Conservation (phyloP, 1,140 invertebrate genomes). For the Cephus cinctus region DNA sequence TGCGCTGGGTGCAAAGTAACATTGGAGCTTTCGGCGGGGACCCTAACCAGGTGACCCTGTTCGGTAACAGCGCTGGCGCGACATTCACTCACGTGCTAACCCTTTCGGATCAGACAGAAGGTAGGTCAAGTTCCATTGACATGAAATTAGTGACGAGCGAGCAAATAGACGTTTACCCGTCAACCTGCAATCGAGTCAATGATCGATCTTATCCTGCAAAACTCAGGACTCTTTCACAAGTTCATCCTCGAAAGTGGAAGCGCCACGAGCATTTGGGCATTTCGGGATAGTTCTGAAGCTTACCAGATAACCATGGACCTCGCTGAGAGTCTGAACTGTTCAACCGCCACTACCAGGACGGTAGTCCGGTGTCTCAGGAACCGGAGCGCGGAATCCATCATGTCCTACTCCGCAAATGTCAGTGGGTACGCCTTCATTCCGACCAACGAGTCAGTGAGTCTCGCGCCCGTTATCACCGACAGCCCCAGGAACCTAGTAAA, state of each 20-base stretch:
- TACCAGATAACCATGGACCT: neutral
- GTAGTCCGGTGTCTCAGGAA: neutral
- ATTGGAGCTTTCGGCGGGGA: conserved; percentile 15
- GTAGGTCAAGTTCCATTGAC: no score
- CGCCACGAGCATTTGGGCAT: neutral
- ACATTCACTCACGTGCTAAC: conserved; percentile 31
- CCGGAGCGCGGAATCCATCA: neutral
- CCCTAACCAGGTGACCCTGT: conserved; percentile 17
- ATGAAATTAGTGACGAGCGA: no score
- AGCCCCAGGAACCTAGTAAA: neutral
- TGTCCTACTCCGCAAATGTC: no score
- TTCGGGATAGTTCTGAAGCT: neutral
- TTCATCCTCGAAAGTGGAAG: neutral
- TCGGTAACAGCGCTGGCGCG: conserved; percentile 10
- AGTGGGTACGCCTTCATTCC: neutral
- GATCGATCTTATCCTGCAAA: no score
- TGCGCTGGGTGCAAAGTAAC: conserved; percentile 17
- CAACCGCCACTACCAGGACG: neutral
- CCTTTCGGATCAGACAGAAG: conserved; percentile 32
- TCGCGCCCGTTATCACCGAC: neutral
- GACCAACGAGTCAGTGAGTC: neutral
- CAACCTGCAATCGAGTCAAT: no score
- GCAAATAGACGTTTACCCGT: no score
- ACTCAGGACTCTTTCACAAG: neutral
- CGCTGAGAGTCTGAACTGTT: neutral